Evolutionary conservation across 2,797 vertebrate genomes (phyloP), one percentile per base, ranked within the genome.

Genomic region (Molothrus aeneus): DNA sequence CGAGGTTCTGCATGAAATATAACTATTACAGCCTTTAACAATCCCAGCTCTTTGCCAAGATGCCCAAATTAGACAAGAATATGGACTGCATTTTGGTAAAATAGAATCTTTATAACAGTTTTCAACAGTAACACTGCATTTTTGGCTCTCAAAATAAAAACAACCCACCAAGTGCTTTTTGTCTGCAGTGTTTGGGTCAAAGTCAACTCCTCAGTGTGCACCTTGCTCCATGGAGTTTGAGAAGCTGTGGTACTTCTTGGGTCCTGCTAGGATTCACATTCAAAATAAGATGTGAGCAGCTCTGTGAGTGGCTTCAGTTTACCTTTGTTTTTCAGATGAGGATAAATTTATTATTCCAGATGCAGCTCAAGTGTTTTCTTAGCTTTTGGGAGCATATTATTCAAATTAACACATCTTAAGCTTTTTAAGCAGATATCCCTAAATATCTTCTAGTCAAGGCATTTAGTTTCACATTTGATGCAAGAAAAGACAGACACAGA

Each of bases 361-460:
- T 50, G 47, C 1, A 86, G 43, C 63, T 80, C 3, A 11, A 79
- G 70, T 91, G 60, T 34, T 38, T 90, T 82, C 73, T 43, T 45
- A 73, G 80, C 45, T 86, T 87, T 88, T 47, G 16, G 63, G 34
- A 77, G 64, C 24, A 64, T 59, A 57, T 74, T 84, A 80, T 84
- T 91, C 86, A 70, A 87, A 93, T 82, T 71, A 93, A 92, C 54
- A 75, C 18, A 79, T 66, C 50, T 84, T 84, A 88, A 88, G 66
- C 40, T 86, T 90, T 91, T 83, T 72, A 94, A 95, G 77, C 53
- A 79, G 66, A 81, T 83, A 87, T 26, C 88, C 80, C 84, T 65
- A 79, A 92, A 66, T 26, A 69, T n/a, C 29, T 79, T 40, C 51
- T 22, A 66, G 66, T 63, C 50, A 59, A 90, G 40, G n/a, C 47